Conservation (phyloP, 1,140 invertebrate species). For the Latrodectus geometricus region DNA sequence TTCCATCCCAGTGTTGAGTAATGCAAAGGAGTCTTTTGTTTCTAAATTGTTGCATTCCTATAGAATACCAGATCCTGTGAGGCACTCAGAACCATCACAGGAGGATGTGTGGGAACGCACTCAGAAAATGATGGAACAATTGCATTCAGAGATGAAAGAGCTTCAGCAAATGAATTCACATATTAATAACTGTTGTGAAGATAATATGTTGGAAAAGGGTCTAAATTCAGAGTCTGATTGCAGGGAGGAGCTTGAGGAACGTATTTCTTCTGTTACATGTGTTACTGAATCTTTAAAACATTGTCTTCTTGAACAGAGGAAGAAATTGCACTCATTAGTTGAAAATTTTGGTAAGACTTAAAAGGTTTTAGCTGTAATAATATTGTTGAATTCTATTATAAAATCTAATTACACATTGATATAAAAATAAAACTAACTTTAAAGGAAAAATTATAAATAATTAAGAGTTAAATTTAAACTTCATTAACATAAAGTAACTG, state of each 20-base stretch:
- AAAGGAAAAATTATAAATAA: no score
- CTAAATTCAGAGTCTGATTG: not conserved
- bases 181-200: not conserved
- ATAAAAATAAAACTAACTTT: no score
- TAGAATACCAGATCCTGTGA: not conserved
- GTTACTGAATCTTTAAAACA: conserved; percentile 23
- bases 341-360: no score
- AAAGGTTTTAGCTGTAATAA: no score
- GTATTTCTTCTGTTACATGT: conserved; percentile 4
- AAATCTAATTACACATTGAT: no score
- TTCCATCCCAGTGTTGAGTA: conserved; percentile 10
- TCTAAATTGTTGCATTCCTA: not conserved
- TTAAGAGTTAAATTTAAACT: no score
- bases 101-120: conserved; percentile 37
- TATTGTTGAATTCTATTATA: no score
- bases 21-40: not conserved
- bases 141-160: conserved; percentile 50
- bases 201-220: not conserved
- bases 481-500: no score
- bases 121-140: conserved; percentile 33
- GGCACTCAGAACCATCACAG: not conserved
- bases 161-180: conserved; percentile 15
- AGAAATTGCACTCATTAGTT: conserved; percentile 3
- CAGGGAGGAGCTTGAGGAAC: conserved; percentile 11
- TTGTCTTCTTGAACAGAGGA: conserved; percentile 11